Base-by-base conservation (phyloP, 2,888 invertebrate species). In the Augochlorella aurata region DNA sequence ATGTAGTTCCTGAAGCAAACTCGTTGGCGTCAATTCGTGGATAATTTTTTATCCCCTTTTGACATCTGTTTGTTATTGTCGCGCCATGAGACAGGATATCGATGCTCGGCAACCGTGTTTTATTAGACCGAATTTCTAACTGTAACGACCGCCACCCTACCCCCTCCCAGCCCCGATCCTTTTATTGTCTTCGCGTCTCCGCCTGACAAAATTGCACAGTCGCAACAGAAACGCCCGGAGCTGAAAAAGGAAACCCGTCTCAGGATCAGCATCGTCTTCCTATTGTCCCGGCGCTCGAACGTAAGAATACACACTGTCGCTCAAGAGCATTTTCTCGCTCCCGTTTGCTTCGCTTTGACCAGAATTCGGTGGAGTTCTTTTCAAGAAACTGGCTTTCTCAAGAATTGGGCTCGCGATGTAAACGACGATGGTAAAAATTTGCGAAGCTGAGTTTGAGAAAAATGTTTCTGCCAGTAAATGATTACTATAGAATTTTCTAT, bases 61-160 rank as follows among this genome's bases (percentile, higher is more conserved):
- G 75, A 78, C 80, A 81, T 75, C 74, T 75, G 80, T 84, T 73
- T 82, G 84, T 84, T 86, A 88, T 82, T 85, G 78, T 74, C 78
- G 77, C 76, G 74, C 77, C 83, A 77, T 80, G 74, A 29, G 77
- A 76, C 84, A 83, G 84, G 77, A 84, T 71, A 85, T 79, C 74
- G 77, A 78, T 71, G 81, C 21, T 69, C 79, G 82, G 44, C 65
- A 71, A 71, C 75, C 79, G 79, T 80, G 81, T 87, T 87, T 87
- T 87, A 87, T 87, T 87, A 83, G 79, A 83, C 77, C 79, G 82
- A 86, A 89, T 88, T 88, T 89, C 88, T 87, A 88, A 89, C 90
- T 88, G 85, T 88, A 88, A 83, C 82, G 81, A 77, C 83, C 86
- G 84, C 4, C 4, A 16, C 82, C 77, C 83, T 76, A 7, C 29